Evolutionary conservation across 2,797 vertebrate species (phyloP).

Genomic region (Telmatherina bonti): DNA sequence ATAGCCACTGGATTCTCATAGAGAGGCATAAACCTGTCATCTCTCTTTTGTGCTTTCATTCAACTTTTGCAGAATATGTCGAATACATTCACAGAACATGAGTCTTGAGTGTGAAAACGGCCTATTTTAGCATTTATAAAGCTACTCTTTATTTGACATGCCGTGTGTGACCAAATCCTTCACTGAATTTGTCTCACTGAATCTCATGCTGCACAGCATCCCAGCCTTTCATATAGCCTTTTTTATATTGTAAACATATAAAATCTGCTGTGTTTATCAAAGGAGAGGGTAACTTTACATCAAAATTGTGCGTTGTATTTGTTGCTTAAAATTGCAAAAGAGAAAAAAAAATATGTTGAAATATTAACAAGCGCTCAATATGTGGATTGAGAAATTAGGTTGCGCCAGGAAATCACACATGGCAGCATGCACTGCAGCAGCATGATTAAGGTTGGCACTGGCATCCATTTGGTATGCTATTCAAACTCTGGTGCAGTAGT

Average conservation of each 20-base stretch:
- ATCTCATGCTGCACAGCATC: background rate
- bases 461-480: background rate
- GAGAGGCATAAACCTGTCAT: background rate
- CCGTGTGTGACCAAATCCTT: background rate
- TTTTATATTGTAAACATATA: background rate
- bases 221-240: background rate
- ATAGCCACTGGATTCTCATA: background rate
- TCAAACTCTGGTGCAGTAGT: background rate
- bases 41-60: background rate
- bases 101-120: background rate
- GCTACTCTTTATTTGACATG: background rate
- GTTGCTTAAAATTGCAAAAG: background rate
- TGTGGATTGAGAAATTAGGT: background rate
- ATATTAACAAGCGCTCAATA: background rate
- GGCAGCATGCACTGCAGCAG: background rate
- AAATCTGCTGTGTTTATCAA: background rate
- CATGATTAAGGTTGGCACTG: slow-evolving; percentile 1
- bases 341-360: background rate
- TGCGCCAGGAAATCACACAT: background rate
- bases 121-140: background rate
- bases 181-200: background rate
- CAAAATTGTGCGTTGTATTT: background rate
- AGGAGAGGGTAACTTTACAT: background rate
- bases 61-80: background rate
- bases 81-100: background rate